Conservation (phyloP, 2,888 invertebrate genomes). For the Tipula unca region DNA sequence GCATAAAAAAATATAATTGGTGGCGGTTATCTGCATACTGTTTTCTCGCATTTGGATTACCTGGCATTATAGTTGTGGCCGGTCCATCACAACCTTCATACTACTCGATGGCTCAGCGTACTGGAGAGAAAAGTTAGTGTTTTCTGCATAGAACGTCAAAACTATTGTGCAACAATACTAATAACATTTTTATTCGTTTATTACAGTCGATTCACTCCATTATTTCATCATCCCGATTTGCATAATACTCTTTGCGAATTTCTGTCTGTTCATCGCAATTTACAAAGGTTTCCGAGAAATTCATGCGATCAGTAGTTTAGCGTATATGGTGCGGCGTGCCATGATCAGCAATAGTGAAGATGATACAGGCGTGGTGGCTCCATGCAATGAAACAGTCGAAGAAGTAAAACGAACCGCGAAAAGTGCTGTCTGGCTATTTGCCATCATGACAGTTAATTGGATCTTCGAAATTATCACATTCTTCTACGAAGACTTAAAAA, state of each 20-base stretch:
- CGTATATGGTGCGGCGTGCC: neutral
- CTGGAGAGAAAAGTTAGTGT: neutral
- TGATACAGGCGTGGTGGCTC: neutral
- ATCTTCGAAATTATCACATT: constrained; percentile 53
- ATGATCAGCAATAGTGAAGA: neutral
- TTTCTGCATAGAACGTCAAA: neutral
- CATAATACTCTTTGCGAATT: neutral
- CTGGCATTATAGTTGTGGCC: neutral
- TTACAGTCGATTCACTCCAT: neutral
- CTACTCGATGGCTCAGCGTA: neutral
- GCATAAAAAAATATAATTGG: neutral
- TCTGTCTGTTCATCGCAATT: neutral
- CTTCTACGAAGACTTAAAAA: constrained; percentile 22
- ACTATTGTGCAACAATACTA: neutral
- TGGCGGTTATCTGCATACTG: neutral
- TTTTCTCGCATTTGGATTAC: neutral
- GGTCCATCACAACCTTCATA: neutral
- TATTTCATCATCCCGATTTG: constrained; percentile 14
- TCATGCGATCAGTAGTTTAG: constrained; percentile 4
- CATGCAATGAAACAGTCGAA: neutral
- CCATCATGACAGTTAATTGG: constrained; percentile 58
- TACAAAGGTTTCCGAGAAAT: neutral
- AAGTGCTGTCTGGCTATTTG: constrained; percentile 41
- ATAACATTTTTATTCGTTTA: neutral
- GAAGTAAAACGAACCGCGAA: constrained; percentile 20